Evolutionary conservation across 1,140 invertebrate genomes (phyloP).

Genomic region (Drosophila aff.): DNA sequence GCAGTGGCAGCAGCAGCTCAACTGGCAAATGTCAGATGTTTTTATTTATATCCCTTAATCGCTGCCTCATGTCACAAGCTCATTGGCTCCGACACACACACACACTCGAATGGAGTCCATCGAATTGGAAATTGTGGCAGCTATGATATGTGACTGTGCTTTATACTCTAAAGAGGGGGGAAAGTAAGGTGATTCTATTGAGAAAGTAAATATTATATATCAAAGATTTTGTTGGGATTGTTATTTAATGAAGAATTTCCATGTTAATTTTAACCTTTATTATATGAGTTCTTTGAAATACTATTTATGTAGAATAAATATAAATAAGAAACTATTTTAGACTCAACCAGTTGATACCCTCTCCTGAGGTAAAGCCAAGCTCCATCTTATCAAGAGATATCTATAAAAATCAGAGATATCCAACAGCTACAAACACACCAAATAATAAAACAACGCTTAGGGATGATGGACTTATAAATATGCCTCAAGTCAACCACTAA

Average conservation of each 20-base stretch:
- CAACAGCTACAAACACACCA: background rate
- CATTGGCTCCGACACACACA: constrained; percentile 26
- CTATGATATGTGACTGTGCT: background rate
- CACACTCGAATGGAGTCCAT: constrained; percentile 15
- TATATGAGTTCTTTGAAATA: too few relatives aligned
- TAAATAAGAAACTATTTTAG: too few relatives aligned
- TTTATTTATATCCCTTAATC: constrained; percentile 53
- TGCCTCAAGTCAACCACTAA: constrained; percentile 14
- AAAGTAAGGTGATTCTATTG: too few relatives aligned
- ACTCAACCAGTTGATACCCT: background rate
- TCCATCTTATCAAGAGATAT: too few relatives aligned
- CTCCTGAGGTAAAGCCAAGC: background rate
- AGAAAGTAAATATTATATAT: background rate
- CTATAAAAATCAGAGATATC: background rate
- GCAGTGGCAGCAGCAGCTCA: constrained; percentile 8
- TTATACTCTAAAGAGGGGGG: background rate
- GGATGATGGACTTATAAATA: constrained; percentile 25
- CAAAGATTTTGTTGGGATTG: too few relatives aligned
- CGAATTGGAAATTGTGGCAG: constrained; percentile 1
- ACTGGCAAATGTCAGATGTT: constrained; percentile 44
- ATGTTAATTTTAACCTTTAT: background rate
- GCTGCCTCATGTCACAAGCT: constrained; percentile 44
- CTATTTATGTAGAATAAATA: too few relatives aligned
- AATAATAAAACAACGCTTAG: background rate
- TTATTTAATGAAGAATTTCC: too few relatives aligned